Evolutionary conservation across 2,797 vertebrate genomes (phyloP), one percentile per base, ranked within the genome.

Genomic region (Manis javanica): DNA sequence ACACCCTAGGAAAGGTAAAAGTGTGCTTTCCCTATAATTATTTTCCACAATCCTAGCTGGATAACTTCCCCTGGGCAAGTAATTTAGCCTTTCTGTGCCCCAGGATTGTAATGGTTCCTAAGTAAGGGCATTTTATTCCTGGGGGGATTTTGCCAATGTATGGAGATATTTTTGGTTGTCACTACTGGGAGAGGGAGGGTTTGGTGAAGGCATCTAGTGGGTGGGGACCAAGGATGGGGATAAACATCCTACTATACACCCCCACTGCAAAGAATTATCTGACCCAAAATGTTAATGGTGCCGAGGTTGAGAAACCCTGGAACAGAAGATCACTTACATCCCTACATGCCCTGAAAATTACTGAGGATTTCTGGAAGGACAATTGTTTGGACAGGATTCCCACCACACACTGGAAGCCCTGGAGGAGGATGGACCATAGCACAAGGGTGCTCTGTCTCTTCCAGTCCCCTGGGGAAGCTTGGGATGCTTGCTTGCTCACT

Each of bases 11-110:
- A 39, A 21, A 63, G 8, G 19, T 39, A 24, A 51, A 72, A 82
- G 11, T 74, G 12, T 26, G 57, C 79, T 46, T 64, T 14, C 21
- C 46, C 16, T 29, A 8, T 42, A n/a, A 8, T n/a, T 79, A 19
- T n/a, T 79, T 91, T 29, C 75, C 75, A 42, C 86, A 77, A 51
- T 46, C 29, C 37, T 87, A 94, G 19, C 88, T 64, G 29, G 26
- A 15, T 46, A 3, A n/a, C 37, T 87, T 55, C 61, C 39, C 24
- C n/a, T 3, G 0, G 69, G 42, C 29, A 51, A 86, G 74, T 49
- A 42, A 21, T 51, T 90, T 37, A 87, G 75, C 61, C 31, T 87
- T 53, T 53, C 71, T 66, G 77, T 87, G 71, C 31, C 23, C 21
- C 21, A 74, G 59, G 51, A 49, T 34, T 39, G 53, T 66, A 75